Conservation (phyloP, 1,140 invertebrate genomes). For the Acyrthosiphon pisum region DNA sequence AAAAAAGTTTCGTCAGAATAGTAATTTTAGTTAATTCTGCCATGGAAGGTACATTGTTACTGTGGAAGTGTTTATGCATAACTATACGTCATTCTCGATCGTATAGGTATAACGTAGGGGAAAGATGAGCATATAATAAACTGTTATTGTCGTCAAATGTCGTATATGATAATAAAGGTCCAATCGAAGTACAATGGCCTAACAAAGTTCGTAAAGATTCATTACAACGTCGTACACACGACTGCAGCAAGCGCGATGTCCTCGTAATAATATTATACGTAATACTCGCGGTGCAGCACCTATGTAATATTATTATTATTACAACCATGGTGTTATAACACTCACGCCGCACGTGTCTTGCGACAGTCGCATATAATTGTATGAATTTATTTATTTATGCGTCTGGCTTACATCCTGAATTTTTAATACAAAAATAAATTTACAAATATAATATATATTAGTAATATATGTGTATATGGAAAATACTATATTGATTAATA, state of each 20-base stretch:
- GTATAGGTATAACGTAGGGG: not conserved
- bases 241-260: not conserved
- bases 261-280: not conserved
- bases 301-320: not conserved
- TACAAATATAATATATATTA: not conserved
- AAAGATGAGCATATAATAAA: not conserved
- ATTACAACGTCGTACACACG: not conserved
- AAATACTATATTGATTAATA: not conserved
- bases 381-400: constrained; percentile 40
- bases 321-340: not conserved
- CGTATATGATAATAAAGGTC: constrained; percentile 21
- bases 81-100: not conserved
- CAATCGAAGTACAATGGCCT: constrained; percentile 11
- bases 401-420: constrained; percentile 47
- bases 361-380: not conserved
- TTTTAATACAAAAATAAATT: not conserved
- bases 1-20: not conserved
- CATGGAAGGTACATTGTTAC: not conserved
- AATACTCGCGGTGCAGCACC: not conserved
- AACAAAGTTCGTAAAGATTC: constrained; percentile 7
- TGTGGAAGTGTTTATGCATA: not conserved
- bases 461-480: not conserved
- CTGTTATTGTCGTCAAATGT: not conserved
- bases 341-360: not conserved
- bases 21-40: not conserved